Conservation (phyloP, 2,113 vertebrate species). For the Solenodon paradoxus region DNA sequence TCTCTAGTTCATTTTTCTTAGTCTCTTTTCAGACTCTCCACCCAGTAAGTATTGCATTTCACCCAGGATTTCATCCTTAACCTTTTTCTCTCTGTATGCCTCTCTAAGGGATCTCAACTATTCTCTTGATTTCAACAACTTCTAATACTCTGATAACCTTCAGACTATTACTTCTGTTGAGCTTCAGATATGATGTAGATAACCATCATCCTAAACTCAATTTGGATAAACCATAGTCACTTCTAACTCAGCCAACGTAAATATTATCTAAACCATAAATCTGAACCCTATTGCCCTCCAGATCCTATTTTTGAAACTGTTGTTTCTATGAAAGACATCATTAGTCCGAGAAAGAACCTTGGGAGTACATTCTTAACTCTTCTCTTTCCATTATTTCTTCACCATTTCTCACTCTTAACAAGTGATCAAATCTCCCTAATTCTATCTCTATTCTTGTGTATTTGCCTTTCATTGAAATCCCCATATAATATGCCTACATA, state of each 20-base stretch:
- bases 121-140: background rate
- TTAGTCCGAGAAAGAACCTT: background rate
- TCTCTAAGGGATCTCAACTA: background rate
- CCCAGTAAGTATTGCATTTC: background rate
- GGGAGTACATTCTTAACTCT: background rate
- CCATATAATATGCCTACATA: background rate
- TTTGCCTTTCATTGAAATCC: background rate
- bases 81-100: background rate
- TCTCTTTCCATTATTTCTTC: background rate
- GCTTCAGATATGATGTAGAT: background rate
- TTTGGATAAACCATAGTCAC: background rate
- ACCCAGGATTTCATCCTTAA: background rate
- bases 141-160: background rate
- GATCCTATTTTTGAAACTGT: background rate
- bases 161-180: background rate
- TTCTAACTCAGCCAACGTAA: background rate
- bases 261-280: background rate
- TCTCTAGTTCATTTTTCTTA: background rate
- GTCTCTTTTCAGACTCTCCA: background rate
- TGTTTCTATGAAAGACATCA: background rate
- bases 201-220: background rate
- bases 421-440: background rate
- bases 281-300: background rate
- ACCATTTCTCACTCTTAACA: background rate
- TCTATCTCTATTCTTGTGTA: background rate